Evolutionary conservation across 2,113 vertebrate species (phyloP), one percentile per base, ranked within the genome.

Genomic region (Syrrhaptes paradoxus): DNA sequence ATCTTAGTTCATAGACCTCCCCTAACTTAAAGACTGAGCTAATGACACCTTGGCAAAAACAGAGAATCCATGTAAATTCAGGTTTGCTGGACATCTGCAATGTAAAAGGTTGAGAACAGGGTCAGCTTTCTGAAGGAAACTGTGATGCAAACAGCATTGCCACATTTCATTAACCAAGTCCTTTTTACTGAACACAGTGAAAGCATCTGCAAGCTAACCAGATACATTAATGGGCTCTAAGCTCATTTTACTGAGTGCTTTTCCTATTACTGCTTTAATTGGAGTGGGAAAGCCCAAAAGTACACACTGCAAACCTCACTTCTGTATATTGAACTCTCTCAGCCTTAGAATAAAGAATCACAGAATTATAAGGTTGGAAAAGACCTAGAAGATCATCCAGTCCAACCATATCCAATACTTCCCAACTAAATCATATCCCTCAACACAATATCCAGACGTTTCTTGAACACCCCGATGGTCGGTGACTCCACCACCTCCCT

Each of bases 161-260:
- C 43, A 4, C 63, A 41, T 57, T 80, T 86, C 21, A 65, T 61
- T 72, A 83, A 55, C 38, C 17, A 63, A 48, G 62, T 46, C 34
- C n/a, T 75, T 54, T 66, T 25, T 43, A 59, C 54, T 73, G 63
- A 84, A 86, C 2, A 7, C 3, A 4, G 19, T 80, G 54, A 45
- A 73, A 80, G 19, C 84, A 76, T 84, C 38, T 87, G 82, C 54
- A 93, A 61, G 63, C 87, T 89, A 93, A 91, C 10, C 63, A 91
- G 48, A 73, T 9, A 73, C 25, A 66, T 67, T 28, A 85, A 55
- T 25, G 54, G 77, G 34, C 58, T 80, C 48, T 63, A 59, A 34
- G 63, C 54, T 80, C 54, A 48, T 89, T 85, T 67, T 54, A 78
- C 32, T 26, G 36, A 62, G 28, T 80, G 72, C 28, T 93, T 91